Evolutionary conservation across 2,113 vertebrate genomes (phyloP).

Genomic region (Callipepla squamata): DNA sequence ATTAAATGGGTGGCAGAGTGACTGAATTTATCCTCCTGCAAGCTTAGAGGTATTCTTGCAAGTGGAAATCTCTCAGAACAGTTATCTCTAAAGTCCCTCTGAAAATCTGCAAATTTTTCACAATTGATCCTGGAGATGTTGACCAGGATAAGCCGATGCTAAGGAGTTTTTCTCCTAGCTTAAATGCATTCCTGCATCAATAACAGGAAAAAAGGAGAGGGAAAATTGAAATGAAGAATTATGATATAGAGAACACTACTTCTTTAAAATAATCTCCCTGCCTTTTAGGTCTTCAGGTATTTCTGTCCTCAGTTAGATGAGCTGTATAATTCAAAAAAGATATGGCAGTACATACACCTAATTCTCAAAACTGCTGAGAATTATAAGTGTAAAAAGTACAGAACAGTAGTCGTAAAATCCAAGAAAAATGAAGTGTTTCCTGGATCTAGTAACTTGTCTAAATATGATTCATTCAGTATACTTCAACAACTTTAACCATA

Average conservation of each 20-base stretch:
- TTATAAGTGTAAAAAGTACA: not conserved
- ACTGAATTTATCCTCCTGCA: not conserved
- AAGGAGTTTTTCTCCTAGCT: not conserved
- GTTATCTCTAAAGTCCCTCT: not conserved
- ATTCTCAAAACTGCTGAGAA: constrained; percentile 39
- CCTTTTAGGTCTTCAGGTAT: not conserved
- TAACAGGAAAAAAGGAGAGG: not conserved
- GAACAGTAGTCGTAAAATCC: constrained; percentile 23
- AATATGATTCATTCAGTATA: constrained; percentile 42
- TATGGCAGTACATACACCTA: not conserved
- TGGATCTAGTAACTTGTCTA: constrained; percentile 18
- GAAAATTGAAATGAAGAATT: not conserved
- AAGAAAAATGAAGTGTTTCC: constrained; percentile 34
- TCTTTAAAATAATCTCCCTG: not conserved
- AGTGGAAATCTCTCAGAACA: not conserved
- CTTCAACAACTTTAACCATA: constrained; percentile 35
- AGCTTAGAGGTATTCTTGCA: not conserved
- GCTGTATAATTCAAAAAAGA: constrained; percentile 46
- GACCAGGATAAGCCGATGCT: not conserved
- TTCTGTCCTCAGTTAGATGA: constrained; percentile 11
- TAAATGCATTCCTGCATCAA: not conserved
- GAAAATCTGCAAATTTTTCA: not conserved
- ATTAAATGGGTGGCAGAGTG: not conserved
- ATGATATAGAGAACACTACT: not conserved
- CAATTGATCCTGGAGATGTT: not conserved